Evolutionary conservation across 2,888 invertebrate genomes (phyloP).

Genomic region (Dioctria rufipes): DNA sequence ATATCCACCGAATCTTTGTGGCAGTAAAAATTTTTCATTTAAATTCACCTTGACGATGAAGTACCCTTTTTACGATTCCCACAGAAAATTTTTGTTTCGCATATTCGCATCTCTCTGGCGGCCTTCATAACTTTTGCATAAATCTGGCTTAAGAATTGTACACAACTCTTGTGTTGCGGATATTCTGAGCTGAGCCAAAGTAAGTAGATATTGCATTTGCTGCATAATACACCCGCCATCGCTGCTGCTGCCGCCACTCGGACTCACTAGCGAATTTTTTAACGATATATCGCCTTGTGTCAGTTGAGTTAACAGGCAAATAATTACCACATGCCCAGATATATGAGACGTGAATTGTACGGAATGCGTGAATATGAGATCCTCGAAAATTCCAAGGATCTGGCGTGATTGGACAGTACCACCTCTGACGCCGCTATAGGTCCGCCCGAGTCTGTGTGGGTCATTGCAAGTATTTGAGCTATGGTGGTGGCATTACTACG

Average conservation of each 20-base stretch:
- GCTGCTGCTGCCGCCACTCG: background rate
- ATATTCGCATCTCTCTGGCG: slow-evolving; percentile 24
- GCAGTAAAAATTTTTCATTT: slow-evolving; percentile 53
- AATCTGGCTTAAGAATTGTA: slow-evolving; percentile 43
- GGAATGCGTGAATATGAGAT: slow-evolving; percentile 43
- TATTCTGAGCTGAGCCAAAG: no score
- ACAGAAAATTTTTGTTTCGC: slow-evolving; percentile 51
- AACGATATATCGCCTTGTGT: slow-evolving; percentile 54
- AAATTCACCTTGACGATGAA: slow-evolving; percentile 47
- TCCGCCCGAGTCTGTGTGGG: background rate
- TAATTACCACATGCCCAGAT: slow-evolving; percentile 51
- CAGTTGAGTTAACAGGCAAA: slow-evolving; percentile 56
- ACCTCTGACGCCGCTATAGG: slow-evolving; percentile 48
- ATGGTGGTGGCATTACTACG: slow-evolving; percentile 30
- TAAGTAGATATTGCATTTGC: background rate
- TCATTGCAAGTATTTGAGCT: slow-evolving; percentile 40
- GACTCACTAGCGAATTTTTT: slow-evolving; percentile 39
- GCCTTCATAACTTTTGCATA: slow-evolving; percentile 51
- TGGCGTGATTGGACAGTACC: slow-evolving; percentile 44
- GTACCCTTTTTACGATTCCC: slow-evolving; percentile 55
- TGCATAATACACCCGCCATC: slow-evolving; percentile 7
- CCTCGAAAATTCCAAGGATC: slow-evolving; percentile 50
- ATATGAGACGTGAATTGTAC: slow-evolving; percentile 32
- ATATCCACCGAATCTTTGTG: slow-evolving; percentile 7
- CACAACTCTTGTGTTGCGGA: background rate